Base-by-base conservation (phyloP, 2,888 invertebrate species). In the Leptinotarsa haldemani region DNA sequence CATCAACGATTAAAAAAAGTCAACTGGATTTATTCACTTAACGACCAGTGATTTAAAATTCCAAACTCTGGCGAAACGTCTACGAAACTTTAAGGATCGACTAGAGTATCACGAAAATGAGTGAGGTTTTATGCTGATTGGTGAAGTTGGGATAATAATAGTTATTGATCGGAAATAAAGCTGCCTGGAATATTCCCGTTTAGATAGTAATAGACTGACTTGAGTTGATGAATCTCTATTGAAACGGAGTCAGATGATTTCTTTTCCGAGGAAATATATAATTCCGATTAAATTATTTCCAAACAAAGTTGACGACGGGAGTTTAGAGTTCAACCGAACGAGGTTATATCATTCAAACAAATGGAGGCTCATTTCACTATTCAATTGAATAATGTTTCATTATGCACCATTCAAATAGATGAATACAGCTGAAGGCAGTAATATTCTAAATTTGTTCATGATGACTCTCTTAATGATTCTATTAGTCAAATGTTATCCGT, bases 61-160 rank as follows among this genome's bases (percentile, higher is more conserved):
- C 25, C 12, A 46, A 65, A 61, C 70, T 20, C 12, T 46, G 52
- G 58, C 65, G 50, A 22, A 56, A 56, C 22, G 56, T 25, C 56
- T 56, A 22, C 56, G 18, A 22, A 56, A 56, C 56, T 56, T 73
- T 63, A 70, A 66, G 70, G 73, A 66, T 73, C 65, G 66, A 73
- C 70, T 70, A 66, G 63, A 70, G 66, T 65, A 70, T 73, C 70
- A 66, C 61, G 64, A 52, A 61, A 73, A 73, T 66, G 52, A 66
- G 63, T 50, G 65, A 58, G 65, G 61, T 73, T 73, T 73, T 70
- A 70, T 73, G 70, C 70, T 73, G 70, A 73, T 73, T 73, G 73
- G 70, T 66, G 64, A 65, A 73, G 73, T 73, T 73, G 69, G 69
- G 65, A 65, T 56, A 69, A 73, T 69, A 73, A 66, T 73, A 70